Conservation (phyloP, 2,888 invertebrate species). For the Mythimna vitellina region DNA sequence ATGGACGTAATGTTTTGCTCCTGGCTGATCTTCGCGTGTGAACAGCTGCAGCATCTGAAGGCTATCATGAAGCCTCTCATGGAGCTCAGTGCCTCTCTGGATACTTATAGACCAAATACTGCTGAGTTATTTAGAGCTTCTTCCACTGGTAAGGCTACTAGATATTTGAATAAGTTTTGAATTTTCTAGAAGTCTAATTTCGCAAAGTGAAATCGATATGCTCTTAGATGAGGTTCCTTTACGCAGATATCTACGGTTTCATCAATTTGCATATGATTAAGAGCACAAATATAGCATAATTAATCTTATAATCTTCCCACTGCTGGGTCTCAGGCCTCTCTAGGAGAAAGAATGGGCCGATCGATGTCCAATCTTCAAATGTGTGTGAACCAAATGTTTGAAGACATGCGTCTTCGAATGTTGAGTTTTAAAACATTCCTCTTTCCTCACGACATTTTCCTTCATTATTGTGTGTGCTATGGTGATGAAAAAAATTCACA, state of each 20-base stretch:
- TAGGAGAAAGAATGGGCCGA: no score
- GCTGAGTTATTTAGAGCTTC: slow-evolving; percentile 92
- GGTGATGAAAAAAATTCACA: no score
- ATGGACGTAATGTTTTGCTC: slow-evolving; percentile 95
- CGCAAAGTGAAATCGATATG: background rate
- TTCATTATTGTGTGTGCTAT: no score
- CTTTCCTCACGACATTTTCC: no score
- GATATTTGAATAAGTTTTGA: background rate
- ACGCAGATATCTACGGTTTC: background rate
- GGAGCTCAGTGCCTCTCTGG: slow-evolving; percentile 95
- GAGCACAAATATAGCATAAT: no score
- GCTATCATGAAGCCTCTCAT: slow-evolving; percentile 96
- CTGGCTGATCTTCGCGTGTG: slow-evolving; percentile 96
- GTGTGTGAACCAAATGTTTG: no score
- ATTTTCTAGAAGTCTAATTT: background rate
- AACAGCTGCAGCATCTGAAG: slow-evolving; percentile 96
- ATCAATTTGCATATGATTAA: background rate
- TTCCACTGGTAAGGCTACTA: slow-evolving; percentile 81
- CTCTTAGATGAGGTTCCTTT: background rate
- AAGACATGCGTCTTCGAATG: no score
- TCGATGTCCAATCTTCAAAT: no score
- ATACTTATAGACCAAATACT: slow-evolving; percentile 94
- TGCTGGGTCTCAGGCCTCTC: no score
- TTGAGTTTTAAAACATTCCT: no score
- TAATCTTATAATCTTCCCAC: no score